A percentile compares a stretch with the other conserved stretches of the same genome.
phyloP scores from a whole-genome alignment of 2,888 invertebrate genomes.

The Meliscaeva auricollis region DNA sequence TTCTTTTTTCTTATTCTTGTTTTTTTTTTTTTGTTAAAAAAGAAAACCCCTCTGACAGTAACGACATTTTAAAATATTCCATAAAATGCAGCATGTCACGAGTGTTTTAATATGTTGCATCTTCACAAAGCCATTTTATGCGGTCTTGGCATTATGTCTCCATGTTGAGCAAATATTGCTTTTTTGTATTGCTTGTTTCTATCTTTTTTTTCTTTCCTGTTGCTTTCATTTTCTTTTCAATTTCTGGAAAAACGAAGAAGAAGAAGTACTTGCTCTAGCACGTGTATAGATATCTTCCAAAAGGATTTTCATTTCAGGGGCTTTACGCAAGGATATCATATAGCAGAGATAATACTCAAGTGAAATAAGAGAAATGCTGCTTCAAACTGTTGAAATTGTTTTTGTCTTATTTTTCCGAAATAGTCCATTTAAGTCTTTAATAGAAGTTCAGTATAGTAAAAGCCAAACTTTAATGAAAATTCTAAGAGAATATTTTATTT shows the following conservation, averaged over 20 bases:
- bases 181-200: constrained; percentile 7
- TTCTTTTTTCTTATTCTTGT: background rate
- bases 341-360: background rate
- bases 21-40: background rate
- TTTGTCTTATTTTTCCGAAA: background rate
- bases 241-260: constrained; percentile 1
- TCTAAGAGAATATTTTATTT: no score
- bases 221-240: constrained; percentile 1
- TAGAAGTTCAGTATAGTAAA: no score
- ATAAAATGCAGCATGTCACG: constrained; percentile 48
- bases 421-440: no score
- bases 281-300: background rate
- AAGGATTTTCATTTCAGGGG: constrained; percentile 33
- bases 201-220: background rate
- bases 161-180: constrained; percentile 39
- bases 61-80: constrained; percentile 52
- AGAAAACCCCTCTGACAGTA: constrained; percentile 51
- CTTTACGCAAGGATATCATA: constrained; percentile 7
- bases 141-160: constrained; percentile 32
- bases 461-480: no score
- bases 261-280: background rate
- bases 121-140: constrained; percentile 25
- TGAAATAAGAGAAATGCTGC: background rate
- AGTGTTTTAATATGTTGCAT: constrained; percentile 50
- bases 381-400: constrained; percentile 6